phyloP scores from a whole-genome alignment of 2,888 invertebrate genomes.

The Drosophila stalkeri region DNA sequence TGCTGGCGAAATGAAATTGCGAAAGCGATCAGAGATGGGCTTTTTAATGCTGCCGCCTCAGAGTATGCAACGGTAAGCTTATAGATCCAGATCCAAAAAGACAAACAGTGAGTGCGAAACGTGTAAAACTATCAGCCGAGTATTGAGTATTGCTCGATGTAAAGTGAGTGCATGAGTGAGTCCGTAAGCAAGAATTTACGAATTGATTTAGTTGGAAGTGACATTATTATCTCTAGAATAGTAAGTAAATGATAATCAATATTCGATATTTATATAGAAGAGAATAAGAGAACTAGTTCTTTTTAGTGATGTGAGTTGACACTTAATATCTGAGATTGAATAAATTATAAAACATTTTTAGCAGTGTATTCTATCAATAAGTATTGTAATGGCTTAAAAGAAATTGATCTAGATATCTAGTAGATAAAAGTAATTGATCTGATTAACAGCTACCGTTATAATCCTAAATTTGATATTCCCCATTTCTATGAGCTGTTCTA shows the following conservation, averaged over 20 bases:
- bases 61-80: constrained; percentile 35
- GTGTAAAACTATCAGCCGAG: neutral
- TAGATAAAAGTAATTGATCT: no score
- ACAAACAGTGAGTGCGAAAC: neutral
- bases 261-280: no score
- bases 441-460: no score
- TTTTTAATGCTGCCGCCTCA: constrained; percentile 31
- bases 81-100: neutral
- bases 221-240: neutral
- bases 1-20: neutral
- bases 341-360: no score
- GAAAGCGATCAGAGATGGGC: neutral
- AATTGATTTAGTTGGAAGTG: neutral
- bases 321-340: no score
- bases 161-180: neutral
- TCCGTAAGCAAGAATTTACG: neutral
- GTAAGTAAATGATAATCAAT: neutral
- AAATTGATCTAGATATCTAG: no score
- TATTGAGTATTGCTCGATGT: neutral
- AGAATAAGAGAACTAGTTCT: neutral
- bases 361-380: no score
- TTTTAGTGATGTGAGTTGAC: no score
- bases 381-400: no score
- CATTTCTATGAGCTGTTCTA: no score
- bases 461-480: no score